A percentile compares a stretch with the other conserved stretches of the same genome.
Conservation (phyloP, 1,140 invertebrate species). For the Hyles euphorbiae region DNA sequence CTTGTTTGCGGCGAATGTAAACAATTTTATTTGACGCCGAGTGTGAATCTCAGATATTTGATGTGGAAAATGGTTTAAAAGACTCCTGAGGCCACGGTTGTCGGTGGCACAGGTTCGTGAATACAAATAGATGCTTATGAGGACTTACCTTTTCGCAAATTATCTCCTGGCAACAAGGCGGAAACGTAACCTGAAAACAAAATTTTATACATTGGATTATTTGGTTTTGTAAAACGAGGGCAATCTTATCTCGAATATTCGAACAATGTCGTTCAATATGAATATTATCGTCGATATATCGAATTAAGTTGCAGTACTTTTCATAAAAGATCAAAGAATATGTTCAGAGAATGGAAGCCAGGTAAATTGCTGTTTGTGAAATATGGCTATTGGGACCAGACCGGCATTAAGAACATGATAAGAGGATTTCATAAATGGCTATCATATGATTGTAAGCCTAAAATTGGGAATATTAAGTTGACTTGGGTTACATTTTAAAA, state of each 20-base stretch:
- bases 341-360: neutral
- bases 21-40: constrained; percentile 5
- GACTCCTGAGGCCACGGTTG: no score
- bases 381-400: no score
- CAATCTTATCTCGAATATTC: constrained; percentile 11
- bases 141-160: constrained; percentile 63
- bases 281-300: constrained; percentile 15
- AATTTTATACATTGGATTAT: constrained; percentile 36
- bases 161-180: constrained; percentile 47
- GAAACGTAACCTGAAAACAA: constrained; percentile 60
- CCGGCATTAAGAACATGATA: no score
- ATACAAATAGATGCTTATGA: constrained; percentile 54
- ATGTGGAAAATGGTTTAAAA: no score
- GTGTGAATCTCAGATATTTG: neutral
- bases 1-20: no score
- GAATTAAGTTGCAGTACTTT: constrained; percentile 1
- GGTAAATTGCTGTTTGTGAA: neutral
- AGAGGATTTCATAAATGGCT: no score
- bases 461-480: no score
- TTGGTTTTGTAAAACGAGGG: constrained; percentile 17
- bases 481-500: no score
- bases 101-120: constrained; percentile 35
- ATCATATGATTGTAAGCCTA: no score
- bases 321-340: constrained; percentile 8
- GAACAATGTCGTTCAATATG: constrained; percentile 15